Evolutionary conservation across 2,888 invertebrate species (phyloP), one percentile per base, ranked within the genome.

Genomic region (Malthinus flaveolus): DNA sequence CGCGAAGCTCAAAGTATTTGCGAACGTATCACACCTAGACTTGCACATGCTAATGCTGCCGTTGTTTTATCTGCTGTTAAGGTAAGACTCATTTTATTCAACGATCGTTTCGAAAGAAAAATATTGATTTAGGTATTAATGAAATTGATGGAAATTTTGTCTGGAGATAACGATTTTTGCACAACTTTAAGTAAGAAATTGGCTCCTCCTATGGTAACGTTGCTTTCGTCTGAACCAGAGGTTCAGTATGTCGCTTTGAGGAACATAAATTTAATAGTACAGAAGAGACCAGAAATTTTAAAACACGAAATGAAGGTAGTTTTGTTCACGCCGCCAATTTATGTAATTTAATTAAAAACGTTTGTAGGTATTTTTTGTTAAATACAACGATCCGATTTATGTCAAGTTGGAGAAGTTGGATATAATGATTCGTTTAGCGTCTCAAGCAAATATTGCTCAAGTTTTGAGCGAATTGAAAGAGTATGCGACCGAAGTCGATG

Each of bases 371-470:
- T 99, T 99, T 83, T 99, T 99, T 78, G 99, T 99, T 34, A 99
- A 99, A 76, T 99, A 99, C 83, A 99, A 99, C 79, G 99, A 99
- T 81, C 99, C 99, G 0, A 99, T 99, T 76, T 99, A 99, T 79
- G 99, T 99, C 39, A 99, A 99, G 78, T 83, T 99, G 61, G 99
- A 99, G 78, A 99, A 99, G 77, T 76, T 99, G 70, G 99, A 99
- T 77, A 99, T 99, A 56, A 99, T 99, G 98, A 99, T 99, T 72
- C 88, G 99, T 10, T 82, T 99, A 67, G 98, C 99, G 10, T 96
- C 95, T 42, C 97, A 98, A 78, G 90, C 93, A 10, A 99, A 99
- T 79, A 99, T 99, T 71, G 94, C 97, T 1, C 98, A 99, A 79
- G 97, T 97, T 50, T 83, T 99, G 31, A 97, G 97, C 36, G 99